Evolutionary conservation across 2,113 vertebrate genomes (phyloP).

Genomic region (Carassius gibelio): DNA sequence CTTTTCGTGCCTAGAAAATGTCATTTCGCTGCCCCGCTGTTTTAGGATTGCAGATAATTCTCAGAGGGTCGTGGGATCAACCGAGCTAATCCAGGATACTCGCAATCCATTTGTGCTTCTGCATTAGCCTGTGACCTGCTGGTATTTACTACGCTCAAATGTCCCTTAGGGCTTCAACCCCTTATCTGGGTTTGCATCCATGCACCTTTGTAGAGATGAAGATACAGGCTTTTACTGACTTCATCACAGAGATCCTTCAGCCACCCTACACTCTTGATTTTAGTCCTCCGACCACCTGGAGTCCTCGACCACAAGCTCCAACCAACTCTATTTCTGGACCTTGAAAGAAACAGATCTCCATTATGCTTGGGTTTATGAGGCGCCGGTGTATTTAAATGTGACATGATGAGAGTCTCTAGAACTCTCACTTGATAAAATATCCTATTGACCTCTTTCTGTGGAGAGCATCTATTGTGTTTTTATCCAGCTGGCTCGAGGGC

Average conservation of each 20-base stretch:
- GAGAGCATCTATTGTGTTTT: conserved; percentile 62
- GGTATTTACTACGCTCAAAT: conserved; percentile 42
- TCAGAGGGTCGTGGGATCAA: conserved; percentile 49
- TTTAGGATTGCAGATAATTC: conserved; percentile 55
- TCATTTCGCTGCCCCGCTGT: conserved; percentile 52
- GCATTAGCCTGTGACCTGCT: conserved; percentile 57
- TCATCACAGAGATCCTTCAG: background rate
- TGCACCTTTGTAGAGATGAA: background rate
- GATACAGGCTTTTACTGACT: background rate
- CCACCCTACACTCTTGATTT: background rate
- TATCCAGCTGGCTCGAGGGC: conserved; percentile 55
- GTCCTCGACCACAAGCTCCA: conserved; percentile 5
- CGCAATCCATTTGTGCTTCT: conserved; percentile 40
- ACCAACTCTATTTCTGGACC: background rate
- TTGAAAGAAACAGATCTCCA: conserved; percentile 48
- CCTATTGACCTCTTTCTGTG: conserved; percentile 68
- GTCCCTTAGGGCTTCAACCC: background rate
- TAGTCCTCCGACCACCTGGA: background rate
- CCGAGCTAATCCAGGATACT: conserved; percentile 49
- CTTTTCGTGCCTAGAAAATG: conserved; percentile 48
- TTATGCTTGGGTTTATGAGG: conserved; percentile 41
- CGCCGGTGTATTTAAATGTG: conserved; percentile 37
- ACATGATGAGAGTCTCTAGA: conserved; percentile 54
- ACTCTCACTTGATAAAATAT: conserved; percentile 66
- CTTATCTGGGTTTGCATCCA: background rate